Conservation (phyloP, 2,888 invertebrate genomes). For the Elegia similella region DNA sequence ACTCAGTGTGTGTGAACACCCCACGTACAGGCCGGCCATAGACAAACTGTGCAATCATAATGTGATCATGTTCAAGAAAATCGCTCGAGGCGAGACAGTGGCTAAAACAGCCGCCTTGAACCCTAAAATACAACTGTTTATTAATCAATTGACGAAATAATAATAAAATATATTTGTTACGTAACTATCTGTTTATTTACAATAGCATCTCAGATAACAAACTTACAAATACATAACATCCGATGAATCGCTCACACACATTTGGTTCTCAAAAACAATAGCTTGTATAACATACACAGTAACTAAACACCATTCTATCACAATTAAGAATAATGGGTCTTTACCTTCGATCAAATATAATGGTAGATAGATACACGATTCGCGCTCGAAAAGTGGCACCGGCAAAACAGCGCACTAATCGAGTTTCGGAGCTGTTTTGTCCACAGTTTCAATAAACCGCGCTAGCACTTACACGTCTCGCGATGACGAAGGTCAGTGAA, state of each 20-base stretch:
- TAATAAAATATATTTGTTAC: slow-evolving; percentile 15
- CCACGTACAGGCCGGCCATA: slow-evolving; percentile 34
- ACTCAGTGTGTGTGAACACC: slow-evolving; percentile 25
- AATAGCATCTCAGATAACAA: background rate
- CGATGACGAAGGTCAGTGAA: no score
- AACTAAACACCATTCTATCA: background rate
- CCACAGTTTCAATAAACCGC: no score
- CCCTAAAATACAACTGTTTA: slow-evolving; percentile 49
- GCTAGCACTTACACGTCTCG: no score
- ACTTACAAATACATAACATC: background rate
- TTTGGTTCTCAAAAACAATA: background rate
- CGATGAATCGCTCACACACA: background rate
- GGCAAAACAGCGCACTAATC: no score
- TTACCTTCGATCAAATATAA: no score
- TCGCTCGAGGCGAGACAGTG: slow-evolving; percentile 25
- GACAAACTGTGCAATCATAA: slow-evolving; percentile 46
- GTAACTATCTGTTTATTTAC: background rate
- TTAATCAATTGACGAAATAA: slow-evolving; percentile 31
- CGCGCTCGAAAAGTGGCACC: no score
- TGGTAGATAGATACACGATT: no score
- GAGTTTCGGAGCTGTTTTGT: no score
- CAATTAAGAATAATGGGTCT: background rate
- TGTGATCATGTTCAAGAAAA: slow-evolving; percentile 34
- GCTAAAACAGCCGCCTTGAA: slow-evolving; percentile 32
- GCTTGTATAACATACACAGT: background rate